Base-by-base conservation (phyloP, 2,888 invertebrate genomes). In the Proisotoma minuta region DNA sequence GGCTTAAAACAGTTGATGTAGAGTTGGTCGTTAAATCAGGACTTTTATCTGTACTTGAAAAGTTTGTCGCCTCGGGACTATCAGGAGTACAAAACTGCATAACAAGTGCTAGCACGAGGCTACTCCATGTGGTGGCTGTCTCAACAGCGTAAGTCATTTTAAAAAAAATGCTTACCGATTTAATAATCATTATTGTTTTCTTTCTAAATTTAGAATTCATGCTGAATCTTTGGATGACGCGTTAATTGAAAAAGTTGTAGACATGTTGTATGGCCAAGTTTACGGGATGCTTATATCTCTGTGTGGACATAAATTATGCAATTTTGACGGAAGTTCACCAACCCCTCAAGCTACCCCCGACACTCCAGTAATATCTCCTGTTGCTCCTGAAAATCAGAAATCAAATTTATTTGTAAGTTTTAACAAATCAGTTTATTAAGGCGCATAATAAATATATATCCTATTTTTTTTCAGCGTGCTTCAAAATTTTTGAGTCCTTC, bases 1-100 rank as follows among this genome's bases (percentile, higher is more conserved):
- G 79, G 63, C 84, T 82, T 74, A 78, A 80, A 66, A 79, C 83
- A 0, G 78, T 79, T 57, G 84, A 84, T 75, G 77, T 84, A 28
- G 78, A 79, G n/a, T 78, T 84, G 43, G 81, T 82, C 1, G 82
- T 84, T 8, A 80, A 81, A 18, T 80, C 81, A 74, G 82, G 82
- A 39, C 76, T 84, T 28, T 76, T 83, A 40, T 78, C 79, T 1
- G 76, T 81, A 10, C 76, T 84, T 43, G 78, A 77, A 67, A 74
- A 76, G 26, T 76, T 81, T 65, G 77, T 78, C 58, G 43, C 59
- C 34, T 50, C 48, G 20, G 59, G 58, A n/a, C n/a, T n/a, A n/a
- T n/a, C n/a, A 12, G 57, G 58, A 27, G 3, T 26, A 10, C 50
- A 28, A 24, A 40, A 62, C 39, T 5, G n/a, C n/a, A 70, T 81